These are phyloP conservation scores for Halichoerus grypus DNA, from an alignment of 2,113 vertebrate genomes.

Conservation along the genomic window DNA sequence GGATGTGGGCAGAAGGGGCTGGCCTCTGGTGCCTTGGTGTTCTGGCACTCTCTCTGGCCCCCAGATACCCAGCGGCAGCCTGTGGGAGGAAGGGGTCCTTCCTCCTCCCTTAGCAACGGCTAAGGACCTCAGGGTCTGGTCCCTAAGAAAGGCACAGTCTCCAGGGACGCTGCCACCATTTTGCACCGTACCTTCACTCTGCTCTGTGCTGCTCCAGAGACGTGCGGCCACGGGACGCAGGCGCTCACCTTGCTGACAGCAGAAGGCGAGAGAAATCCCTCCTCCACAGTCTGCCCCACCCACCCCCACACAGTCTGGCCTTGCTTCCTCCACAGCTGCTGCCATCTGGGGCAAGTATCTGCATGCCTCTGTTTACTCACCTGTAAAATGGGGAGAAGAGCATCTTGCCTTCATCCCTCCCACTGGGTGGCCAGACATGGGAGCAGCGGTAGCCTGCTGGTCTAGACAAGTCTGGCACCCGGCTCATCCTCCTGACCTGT, in stretches of 20 bases:
- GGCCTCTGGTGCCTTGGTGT: too few species aligned
- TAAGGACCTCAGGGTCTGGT: neutral
- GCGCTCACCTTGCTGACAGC: neutral
- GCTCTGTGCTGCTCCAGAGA: neutral
- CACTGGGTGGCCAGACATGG: neutral
- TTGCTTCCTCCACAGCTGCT: neutral
- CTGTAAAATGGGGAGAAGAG: conserved; percentile 71
- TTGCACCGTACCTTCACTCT: neutral
- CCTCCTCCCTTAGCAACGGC: neutral
- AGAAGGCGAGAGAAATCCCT: neutral
- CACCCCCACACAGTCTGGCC: neutral
- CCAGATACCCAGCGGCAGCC: neutral
- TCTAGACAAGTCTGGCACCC: conserved; percentile 47
- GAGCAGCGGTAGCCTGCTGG: conserved; percentile 10
- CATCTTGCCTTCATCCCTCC: neutral
- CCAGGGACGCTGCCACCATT: too few species aligned
- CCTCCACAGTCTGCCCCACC: neutral
- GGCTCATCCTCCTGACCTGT: neutral
- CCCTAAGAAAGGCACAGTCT: neutral
- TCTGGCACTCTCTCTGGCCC: too few species aligned
- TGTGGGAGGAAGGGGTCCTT: neutral
- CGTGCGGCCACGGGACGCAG: neutral
- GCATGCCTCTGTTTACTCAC: conserved; percentile 73
- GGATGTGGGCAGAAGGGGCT: neutral
- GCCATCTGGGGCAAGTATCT: conserved; percentile 33